Base-by-base conservation (phyloP, 2,888 invertebrate species). In the Agrenia bidenticulata region DNA sequence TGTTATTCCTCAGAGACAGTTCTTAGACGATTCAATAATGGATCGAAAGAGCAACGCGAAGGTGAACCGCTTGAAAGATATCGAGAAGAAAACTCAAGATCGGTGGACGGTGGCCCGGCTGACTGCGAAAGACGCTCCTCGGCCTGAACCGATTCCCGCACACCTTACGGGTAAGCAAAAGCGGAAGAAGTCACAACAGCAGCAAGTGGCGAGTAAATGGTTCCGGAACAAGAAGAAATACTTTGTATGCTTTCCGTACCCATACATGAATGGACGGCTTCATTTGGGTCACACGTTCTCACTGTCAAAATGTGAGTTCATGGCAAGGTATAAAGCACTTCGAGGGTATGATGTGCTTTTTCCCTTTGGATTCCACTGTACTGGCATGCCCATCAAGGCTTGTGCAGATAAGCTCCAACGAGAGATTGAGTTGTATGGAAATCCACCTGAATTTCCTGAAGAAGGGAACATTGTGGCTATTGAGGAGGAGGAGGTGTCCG, bases 301-400 rank as follows among this genome's bases (percentile, higher is more conserved):
- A 2, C 80, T 99, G 54, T 94, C 96, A 9, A 99, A 99, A 83
- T 94, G 95, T 79, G 99, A 99, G 83, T 74, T 72, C 45, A 69
- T 64, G 55, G 64, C 63, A 4, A 59, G 70, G 7, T 72, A 64
- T 80, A 87, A 97, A 73, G 86, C 96, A n/a, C 81, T 98, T 58
- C 88, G 91, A 80, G 98, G 99, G 0, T 93, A 91, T 79, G 86
- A 85, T 77, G 92, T 90, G 13, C 83, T 99, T 9, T 98, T 97
- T 81, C 99, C 99, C 15, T 98, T 99, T 82, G 98, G 94, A 2
- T 91, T 99, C 77, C 99, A 99, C 81, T 97, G 97, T 79, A 99
- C 99, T 23, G 99, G 99, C 53, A 99, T 98, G 98, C 98, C 98
- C 0, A 99, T 99, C 67, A 98, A 97, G 82, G 97, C 98, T 0